phyloP scores from a whole-genome alignment of 2,113 vertebrate species.

The Emydura subglobosa region DNA sequence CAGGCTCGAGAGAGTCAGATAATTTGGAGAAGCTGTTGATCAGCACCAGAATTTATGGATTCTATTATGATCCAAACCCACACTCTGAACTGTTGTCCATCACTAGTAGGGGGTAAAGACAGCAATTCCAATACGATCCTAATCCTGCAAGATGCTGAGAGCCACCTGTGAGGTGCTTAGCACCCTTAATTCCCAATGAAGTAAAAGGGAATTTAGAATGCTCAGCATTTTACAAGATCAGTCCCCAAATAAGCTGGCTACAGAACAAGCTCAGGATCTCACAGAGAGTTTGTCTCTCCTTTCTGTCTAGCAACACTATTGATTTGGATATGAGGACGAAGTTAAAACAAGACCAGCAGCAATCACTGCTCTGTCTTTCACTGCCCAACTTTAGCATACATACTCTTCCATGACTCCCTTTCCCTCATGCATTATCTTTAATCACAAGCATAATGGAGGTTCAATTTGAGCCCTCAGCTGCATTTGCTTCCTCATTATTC shows the following conservation, averaged over 20 bases:
- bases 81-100: neutral
- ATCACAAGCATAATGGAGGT: slow-evolving; percentile 64
- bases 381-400: slow-evolving; percentile 5
- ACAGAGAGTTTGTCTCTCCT: neutral
- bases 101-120: neutral
- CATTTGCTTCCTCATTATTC: slow-evolving; percentile 66
- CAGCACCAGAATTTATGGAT: neutral
- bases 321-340: slow-evolving; percentile 48
- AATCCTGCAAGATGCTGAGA: fast-evolving
- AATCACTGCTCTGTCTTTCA: neutral
- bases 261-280: neutral
- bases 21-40: neutral
- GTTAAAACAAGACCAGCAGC: slow-evolving; percentile 37
- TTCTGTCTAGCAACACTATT: slow-evolving; percentile 34
- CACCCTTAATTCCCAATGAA: neutral
- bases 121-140: neutral
- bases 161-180: neutral
- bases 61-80: neutral
- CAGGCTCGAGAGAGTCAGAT: fast-evolving
- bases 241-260: neutral
- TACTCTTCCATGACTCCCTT: neutral
- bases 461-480: slow-evolving; percentile 50
- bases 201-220: neutral
- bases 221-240: neutral
- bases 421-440: slow-evolving; percentile 67